These are phyloP conservation scores for Acrocera orbiculus DNA, from an alignment of 2,888 invertebrate species.

Conservation along the genomic window DNA sequence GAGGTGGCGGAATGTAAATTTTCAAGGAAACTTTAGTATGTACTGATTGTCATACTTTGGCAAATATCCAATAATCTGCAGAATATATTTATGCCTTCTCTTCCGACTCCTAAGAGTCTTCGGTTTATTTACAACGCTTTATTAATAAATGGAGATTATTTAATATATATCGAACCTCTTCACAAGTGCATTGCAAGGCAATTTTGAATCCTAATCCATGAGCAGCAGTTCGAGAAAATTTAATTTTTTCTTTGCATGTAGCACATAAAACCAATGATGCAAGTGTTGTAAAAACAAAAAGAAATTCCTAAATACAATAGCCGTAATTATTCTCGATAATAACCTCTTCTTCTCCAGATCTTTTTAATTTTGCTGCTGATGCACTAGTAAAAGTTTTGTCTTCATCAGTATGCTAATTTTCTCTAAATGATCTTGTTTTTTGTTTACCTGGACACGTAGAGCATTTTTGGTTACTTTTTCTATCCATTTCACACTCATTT, in stretches of 20 bases:
- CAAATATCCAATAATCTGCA: slow-evolving; percentile 14
- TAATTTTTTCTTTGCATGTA: slow-evolving; percentile 1
- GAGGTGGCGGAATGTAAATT: slow-evolving; percentile 6
- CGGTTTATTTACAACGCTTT: slow-evolving; percentile 14
- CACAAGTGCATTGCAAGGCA: slow-evolving; percentile 10
- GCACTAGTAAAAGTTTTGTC: slow-evolving; percentile 12
- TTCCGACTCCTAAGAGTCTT: slow-evolving; percentile 13
- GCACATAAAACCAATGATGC: slow-evolving; percentile 3
- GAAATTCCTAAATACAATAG: slow-evolving; percentile 13
- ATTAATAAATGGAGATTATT: slow-evolving; percentile 10
- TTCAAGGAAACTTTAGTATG: too few species aligned
- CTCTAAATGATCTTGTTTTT: too few species aligned
- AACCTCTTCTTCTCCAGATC: slow-evolving; percentile 7
- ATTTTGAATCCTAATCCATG: slow-evolving; percentile 13
- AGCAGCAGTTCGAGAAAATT: background rate
- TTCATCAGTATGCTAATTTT: too few species aligned
- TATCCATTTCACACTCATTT: too few species aligned
- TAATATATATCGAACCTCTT: slow-evolving; percentile 5
- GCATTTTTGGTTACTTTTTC: too few species aligned
- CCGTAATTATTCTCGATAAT: slow-evolving; percentile 10
- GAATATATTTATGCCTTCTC: slow-evolving; percentile 13
- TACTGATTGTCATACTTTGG: too few species aligned
- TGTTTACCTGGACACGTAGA: too few species aligned
- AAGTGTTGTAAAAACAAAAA: slow-evolving; percentile 9
- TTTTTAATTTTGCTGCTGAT: slow-evolving; percentile 13